Base-by-base conservation (phyloP, 2,113 vertebrate genomes). In the human (Homo sapiens) region DNA sequence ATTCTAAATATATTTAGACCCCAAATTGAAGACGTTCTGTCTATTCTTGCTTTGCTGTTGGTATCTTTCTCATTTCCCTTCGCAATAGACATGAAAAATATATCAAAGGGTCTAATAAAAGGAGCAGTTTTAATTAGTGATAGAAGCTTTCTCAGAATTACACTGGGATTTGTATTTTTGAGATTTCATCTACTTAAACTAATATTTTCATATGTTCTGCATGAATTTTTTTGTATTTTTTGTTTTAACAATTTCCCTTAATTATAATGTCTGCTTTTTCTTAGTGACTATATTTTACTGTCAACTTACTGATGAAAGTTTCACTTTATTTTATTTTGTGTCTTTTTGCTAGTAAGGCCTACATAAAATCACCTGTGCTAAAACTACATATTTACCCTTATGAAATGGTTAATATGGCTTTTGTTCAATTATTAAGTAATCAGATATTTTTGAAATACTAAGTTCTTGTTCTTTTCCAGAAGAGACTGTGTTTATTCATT, bases 1-100 rank as follows among this genome's bases (percentile, higher is more conserved):
- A 92, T 85, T 96, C 79, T 75, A 50, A 94, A 96, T 88, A 88
- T 93, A 78, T 59, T 96, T 57, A 90, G 64, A 93, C 20, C 48
- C 59, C 52, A 83, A 79, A 85, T 90, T 96, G 50, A 66, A 81
- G 86, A 57, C 12, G 38, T 95, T 96, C 61, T 83, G 18, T 90
- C 11, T 88, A 0, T 48, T 35, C 81, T 87, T 80, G 22, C 79
- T 95, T 94, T 68, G 32, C 32, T 23, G 14, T 82, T 89, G 78
- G n/a, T 87, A 79, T 50, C 72, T 84, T 95, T 86, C 52, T 75
- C n/a, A 68, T 89, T 85, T 89, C 59, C 70, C 5, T 81, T 90
- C 50, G 82, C 8, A 86, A 89, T 82, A 94, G 45, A 87, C 61
- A 8, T 50, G 52, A 76, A 64, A 84, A 95, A 83, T 70, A 25